phyloP scores from a whole-genome alignment of 1,140 invertebrate species.

The Octopus sinensis region DNA sequence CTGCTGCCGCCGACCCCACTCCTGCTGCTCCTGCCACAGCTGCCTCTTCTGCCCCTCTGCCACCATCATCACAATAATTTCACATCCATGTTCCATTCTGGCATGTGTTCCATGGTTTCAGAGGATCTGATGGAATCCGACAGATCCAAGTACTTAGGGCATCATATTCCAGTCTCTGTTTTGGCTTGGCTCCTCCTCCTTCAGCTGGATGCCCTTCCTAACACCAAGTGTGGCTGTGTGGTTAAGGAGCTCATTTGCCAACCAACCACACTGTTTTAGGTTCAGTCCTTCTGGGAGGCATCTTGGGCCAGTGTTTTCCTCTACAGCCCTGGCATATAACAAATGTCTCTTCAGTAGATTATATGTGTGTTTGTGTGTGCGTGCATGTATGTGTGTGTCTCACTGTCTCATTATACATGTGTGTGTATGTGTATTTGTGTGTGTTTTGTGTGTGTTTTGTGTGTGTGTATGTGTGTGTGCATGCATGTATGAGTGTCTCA shows the following conservation, averaged over 20 bases:
- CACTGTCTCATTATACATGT: too few relatives aligned
- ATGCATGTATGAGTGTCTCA: too few relatives aligned
- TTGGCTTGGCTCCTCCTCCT: neutral
- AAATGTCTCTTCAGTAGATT: too few relatives aligned
- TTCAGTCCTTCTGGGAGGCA: neutral
- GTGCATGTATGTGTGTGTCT: too few relatives aligned
- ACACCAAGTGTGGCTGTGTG: neutral
- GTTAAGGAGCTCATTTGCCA: neutral
- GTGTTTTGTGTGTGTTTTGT: too few relatives aligned
- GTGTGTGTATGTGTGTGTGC: too few relatives aligned
- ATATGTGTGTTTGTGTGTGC: too few relatives aligned
- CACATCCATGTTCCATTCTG: neutral
- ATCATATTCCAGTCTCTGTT: too few relatives aligned
- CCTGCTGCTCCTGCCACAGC: slow-evolving; percentile 11
- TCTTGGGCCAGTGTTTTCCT: neutral
- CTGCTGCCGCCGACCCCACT: neutral
- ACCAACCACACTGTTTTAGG: slow-evolving; percentile 4
- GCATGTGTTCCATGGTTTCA: too few relatives aligned
- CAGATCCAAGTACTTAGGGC: too few relatives aligned
- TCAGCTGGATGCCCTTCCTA: neutral
- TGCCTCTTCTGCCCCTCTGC: slow-evolving; percentile 14
- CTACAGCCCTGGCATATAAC: neutral
- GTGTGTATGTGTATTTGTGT: too few relatives aligned
- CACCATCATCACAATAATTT: neutral
- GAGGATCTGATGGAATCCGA: too few relatives aligned